phyloP scores from a whole-genome alignment of 2,797 vertebrate species.

The Antrozous pallidus region DNA sequence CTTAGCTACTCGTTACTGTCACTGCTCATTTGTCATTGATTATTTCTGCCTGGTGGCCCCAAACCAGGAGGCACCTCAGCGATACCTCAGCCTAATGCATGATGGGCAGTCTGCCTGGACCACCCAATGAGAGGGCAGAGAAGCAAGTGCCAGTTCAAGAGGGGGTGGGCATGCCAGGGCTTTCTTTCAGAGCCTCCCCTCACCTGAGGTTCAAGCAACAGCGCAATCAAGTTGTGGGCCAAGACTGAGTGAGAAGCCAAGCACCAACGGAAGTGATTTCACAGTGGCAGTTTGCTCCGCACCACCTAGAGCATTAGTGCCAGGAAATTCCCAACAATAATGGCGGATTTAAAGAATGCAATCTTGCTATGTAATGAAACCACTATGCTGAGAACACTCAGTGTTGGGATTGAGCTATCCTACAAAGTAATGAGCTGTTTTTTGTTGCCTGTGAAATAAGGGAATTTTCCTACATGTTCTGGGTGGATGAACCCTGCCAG shows the following conservation, averaged over 20 bases:
- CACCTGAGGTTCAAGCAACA: not conserved
- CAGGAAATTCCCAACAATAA: rapidly evolving
- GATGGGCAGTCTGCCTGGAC: not conserved
- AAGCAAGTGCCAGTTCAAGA: not conserved
- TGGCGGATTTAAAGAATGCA: rapidly evolving
- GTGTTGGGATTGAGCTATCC: rapidly evolving
- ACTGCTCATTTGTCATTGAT: not conserved
- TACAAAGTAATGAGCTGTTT: not conserved
- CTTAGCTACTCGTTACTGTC: not conserved
- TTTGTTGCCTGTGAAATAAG: not conserved
- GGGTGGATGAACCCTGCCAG: not conserved
- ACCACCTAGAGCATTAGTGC: rapidly evolving
- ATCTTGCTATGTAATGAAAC: rapidly evolving
- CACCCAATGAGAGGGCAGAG: no score
- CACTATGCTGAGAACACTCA: rapidly evolving
- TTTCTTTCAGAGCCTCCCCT: not conserved
- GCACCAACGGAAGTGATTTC: not conserved
- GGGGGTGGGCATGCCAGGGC: not conserved
- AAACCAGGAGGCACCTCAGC: rapidly evolving
- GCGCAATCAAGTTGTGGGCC: not conserved
- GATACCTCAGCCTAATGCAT: not conserved
- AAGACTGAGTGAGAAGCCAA: not conserved
- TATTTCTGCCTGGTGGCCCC: not conserved
- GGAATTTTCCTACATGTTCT: not conserved
- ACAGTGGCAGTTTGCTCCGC: rapidly evolving